These are phyloP conservation scores for Alosa sapidissima DNA, from an alignment of 2,797 vertebrate genomes.

Conservation along the genomic window DNA sequence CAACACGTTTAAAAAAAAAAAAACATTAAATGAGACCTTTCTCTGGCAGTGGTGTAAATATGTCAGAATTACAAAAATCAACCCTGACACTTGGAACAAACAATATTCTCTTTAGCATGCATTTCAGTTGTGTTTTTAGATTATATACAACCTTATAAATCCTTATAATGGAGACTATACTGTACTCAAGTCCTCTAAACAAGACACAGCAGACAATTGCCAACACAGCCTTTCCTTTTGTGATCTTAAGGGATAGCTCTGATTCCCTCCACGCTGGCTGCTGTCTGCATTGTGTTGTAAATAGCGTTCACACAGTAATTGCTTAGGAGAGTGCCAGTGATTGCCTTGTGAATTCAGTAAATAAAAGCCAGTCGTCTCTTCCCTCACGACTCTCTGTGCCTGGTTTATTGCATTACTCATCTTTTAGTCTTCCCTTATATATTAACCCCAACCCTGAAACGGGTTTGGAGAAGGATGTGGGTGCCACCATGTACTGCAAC, in stretches of 20 bases:
- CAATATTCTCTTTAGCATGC: not conserved
- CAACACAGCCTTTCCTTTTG: not conserved
- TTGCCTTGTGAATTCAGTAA: slow-evolving; percentile 35
- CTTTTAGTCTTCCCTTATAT: slow-evolving; percentile 4
- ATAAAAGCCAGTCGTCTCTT: slow-evolving; percentile 4
- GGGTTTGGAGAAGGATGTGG: slow-evolving; percentile 46
- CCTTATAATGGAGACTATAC: not conserved
- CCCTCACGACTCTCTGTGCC: not conserved
- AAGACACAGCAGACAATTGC: not conserved
- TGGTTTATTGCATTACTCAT: slow-evolving; percentile 9
- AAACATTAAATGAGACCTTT: not conserved
- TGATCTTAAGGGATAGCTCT: not conserved
- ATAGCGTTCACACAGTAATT: slow-evolving; percentile 21
- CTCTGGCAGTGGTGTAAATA: slow-evolving; percentile 8
- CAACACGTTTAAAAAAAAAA: not conserved
- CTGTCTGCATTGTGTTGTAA: not conserved
- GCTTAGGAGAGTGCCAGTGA: slow-evolving; percentile 33
- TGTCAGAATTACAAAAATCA: not conserved
- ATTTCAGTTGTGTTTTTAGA: not conserved
- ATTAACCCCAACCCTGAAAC: slow-evolving; percentile 5
- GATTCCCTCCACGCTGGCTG: not conserved
- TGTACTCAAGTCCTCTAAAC: not conserved
- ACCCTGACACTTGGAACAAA: slow-evolving; percentile 5
- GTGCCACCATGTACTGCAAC: slow-evolving; percentile 47
- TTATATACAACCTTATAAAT: not conserved